Evolutionary conservation across 2,888 invertebrate species (phyloP).

Genomic region (Nephrocerus scutellatus): DNA sequence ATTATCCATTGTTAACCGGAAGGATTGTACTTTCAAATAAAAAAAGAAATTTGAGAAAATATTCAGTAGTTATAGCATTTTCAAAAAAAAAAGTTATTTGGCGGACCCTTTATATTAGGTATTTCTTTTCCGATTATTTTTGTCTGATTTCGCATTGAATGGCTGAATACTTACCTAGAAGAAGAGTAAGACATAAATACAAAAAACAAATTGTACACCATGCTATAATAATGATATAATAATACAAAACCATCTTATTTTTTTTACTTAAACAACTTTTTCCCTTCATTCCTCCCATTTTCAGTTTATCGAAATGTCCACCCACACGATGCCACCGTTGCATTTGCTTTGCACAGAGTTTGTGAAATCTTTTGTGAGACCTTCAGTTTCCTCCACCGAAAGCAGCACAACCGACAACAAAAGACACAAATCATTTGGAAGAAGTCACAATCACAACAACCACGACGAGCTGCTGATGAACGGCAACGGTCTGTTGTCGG

Average conservation of each 20-base stretch:
- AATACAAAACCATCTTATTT: constrained; percentile 18
- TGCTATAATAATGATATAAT: background rate
- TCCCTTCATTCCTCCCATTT: constrained; percentile 25
- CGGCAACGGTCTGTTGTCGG: constrained; percentile 12
- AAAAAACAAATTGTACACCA: background rate
- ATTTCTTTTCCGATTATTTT: background rate
- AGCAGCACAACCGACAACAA: too few species aligned
- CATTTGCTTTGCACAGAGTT: constrained; percentile 41
- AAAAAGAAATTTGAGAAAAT: too few species aligned
- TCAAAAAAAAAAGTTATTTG: too few species aligned
- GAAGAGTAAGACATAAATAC: too few species aligned
- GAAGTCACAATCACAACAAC: constrained; percentile 10
- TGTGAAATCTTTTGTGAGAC: constrained; percentile 35
- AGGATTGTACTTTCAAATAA: too few species aligned
- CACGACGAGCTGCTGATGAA: constrained; percentile 25
- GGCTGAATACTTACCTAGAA: too few species aligned
- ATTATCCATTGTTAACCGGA: too few species aligned
- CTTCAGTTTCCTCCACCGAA: constrained; percentile 1
- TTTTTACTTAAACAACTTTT: constrained; percentile 28
- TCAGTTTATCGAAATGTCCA: constrained; percentile 43
- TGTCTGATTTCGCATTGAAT: constrained; percentile 1
- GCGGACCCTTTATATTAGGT: too few species aligned
- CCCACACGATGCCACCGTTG: constrained; percentile 45
- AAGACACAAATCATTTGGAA: too few species aligned
- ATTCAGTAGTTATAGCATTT: too few species aligned